Evolutionary conservation across 2,888 invertebrate genomes (phyloP).

Genomic region (Caenorhabditis sp.): DNA sequence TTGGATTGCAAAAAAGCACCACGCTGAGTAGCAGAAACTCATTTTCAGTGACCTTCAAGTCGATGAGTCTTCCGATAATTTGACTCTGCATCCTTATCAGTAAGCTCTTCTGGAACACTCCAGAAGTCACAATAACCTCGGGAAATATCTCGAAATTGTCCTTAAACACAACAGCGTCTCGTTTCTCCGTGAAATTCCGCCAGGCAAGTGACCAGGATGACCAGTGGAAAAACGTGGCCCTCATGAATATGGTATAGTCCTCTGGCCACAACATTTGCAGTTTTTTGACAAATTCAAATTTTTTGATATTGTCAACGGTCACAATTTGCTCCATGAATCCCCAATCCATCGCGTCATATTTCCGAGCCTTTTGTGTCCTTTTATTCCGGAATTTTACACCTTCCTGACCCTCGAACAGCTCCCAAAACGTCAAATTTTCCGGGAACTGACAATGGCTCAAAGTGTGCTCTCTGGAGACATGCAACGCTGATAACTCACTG

Average conservation of each 20-base stretch:
- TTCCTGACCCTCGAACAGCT: background rate
- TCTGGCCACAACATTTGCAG: background rate
- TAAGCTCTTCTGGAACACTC: background rate
- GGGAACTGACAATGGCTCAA: background rate
- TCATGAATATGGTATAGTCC: background rate
- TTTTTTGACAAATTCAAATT: background rate
- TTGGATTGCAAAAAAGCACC: background rate
- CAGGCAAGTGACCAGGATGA: background rate
- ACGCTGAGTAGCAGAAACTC: background rate
- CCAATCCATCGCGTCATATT: background rate
- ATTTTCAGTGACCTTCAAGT: background rate
- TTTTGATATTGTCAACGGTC: background rate
- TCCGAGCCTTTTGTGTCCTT: background rate
- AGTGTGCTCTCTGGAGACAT: background rate
- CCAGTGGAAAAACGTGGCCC: background rate
- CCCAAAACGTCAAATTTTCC: background rate
- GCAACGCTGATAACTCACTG: background rate
- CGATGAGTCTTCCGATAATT: background rate
- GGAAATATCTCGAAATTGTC: background rate
- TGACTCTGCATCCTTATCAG: background rate
- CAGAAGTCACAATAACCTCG: background rate
- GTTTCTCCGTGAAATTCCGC: background rate
- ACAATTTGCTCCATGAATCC: background rate
- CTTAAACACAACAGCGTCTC: background rate
- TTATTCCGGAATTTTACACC: background rate